A percentile compares a stretch with the other conserved stretches of the same genome.
Conservation (phyloP, 2,113 vertebrate genomes). For the Pogona vitticeps region DNA sequence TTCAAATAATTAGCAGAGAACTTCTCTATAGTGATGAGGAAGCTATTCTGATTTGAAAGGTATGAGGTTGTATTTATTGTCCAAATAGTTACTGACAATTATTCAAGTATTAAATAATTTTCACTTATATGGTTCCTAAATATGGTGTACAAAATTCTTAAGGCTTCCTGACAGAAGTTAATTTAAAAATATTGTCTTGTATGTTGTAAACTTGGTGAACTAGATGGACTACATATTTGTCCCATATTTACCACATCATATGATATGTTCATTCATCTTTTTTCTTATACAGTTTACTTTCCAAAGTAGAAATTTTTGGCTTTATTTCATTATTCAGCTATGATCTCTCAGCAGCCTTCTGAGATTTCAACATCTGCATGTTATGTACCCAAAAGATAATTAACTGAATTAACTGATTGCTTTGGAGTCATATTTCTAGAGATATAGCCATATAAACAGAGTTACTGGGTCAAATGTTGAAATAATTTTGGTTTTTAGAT, state of each 20-base stretch:
- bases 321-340: not conserved
- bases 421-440: not conserved
- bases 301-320: not conserved
- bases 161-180: not conserved
- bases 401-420: not conserved
- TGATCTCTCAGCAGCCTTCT: not conserved
- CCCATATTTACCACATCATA: not conserved
- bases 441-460: no score
- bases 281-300: not conserved
- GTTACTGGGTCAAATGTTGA: no score
- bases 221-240: not conserved
- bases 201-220: not conserved
- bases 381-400: not conserved
- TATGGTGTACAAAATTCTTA: not conserved
- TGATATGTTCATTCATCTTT: not conserved
- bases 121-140: not conserved
- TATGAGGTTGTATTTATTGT: not conserved
- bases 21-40: not conserved
- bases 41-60: not conserved
- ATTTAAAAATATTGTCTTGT: not conserved
- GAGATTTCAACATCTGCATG: no score
- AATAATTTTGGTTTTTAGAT: no score
- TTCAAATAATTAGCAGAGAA: no score
- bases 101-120: not conserved
- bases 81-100: not conserved